phyloP scores from a whole-genome alignment of 2,888 invertebrate genomes.

The Aethes cnicana region DNA sequence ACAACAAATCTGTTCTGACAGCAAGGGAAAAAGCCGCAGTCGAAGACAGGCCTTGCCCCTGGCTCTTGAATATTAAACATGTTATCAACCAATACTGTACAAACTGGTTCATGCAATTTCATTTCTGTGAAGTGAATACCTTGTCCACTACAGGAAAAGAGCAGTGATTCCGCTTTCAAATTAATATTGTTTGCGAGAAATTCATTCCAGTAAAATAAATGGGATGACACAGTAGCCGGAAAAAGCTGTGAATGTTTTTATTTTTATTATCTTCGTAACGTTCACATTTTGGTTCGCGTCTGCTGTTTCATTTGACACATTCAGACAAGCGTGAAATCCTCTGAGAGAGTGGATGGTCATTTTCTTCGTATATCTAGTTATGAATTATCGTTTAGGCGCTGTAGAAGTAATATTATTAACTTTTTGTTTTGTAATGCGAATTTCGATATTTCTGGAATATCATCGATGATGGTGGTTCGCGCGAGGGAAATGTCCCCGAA shows the following conservation, averaged over 20 bases:
- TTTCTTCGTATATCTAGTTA: background rate
- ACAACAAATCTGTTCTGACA: constrained; percentile 41
- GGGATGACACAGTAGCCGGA: constrained; percentile 5
- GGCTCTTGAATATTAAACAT: constrained; percentile 17
- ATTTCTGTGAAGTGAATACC: background rate
- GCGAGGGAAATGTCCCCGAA: too few relatives aligned
- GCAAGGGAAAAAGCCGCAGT: constrained; percentile 29
- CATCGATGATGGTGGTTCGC: too few relatives aligned
- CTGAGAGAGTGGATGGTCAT: constrained; percentile 22
- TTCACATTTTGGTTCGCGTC: constrained; percentile 27
- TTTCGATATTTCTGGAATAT: too few relatives aligned
- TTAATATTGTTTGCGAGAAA: constrained; percentile 3
- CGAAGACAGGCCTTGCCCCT: constrained; percentile 8
- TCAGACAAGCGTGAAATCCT: constrained; percentile 29
- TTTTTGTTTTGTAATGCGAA: background rate
- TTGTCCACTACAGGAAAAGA: background rate
- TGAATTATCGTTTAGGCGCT: constrained; percentile 13
- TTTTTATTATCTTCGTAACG: constrained; percentile 18
- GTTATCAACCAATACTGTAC: constrained; percentile 1
- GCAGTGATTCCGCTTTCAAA: background rate
- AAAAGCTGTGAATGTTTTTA: constrained; percentile 19
- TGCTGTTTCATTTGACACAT: constrained; percentile 22
- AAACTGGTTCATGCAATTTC: constrained; percentile 1
- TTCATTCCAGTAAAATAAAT: constrained; percentile 20
- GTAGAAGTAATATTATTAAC: background rate